Evolutionary conservation across 1,140 invertebrate species (phyloP).

Genomic region (Drosophila serrata): DNA sequence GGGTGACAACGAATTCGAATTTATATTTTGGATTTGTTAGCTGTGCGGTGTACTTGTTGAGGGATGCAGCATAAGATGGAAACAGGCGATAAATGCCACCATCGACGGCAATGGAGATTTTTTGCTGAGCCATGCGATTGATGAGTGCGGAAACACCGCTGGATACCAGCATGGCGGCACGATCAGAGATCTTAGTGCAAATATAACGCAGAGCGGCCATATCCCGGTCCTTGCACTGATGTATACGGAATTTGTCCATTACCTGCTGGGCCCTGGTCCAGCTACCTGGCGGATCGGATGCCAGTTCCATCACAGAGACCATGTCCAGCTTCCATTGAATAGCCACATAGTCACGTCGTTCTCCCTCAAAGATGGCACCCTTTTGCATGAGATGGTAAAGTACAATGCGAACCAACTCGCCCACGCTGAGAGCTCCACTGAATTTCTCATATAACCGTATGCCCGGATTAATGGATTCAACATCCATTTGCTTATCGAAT

Average conservation of each 20-base stretch:
- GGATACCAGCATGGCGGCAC: constrained; percentile 96
- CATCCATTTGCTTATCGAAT: constrained; percentile 94
- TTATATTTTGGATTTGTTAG: constrained; percentile 18
- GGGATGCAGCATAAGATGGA: constrained; percentile 86
- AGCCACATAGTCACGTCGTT: constrained; percentile 47
- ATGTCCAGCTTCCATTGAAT: constrained; percentile 90
- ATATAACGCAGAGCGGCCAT: constrained; percentile 95
- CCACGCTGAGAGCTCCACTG: constrained; percentile 96
- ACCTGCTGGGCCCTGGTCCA: constrained; percentile 94
- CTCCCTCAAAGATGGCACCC: constrained; percentile 46
- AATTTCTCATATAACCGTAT: constrained; percentile 96
- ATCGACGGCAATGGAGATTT: constrained; percentile 97
- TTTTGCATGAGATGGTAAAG: constrained; percentile 46
- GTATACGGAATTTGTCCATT: constrained; percentile 93
- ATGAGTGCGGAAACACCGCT: constrained; percentile 93
- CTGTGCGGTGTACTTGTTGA: constrained; percentile 27
- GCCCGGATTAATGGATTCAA: constrained; percentile 91
- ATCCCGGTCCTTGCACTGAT: constrained; percentile 92
- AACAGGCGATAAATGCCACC: constrained; percentile 99
- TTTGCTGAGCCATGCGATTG: constrained; percentile 93
- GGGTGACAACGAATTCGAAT: constrained; percentile 48
- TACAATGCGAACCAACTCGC: constrained; percentile 90
- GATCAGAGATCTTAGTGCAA: constrained; percentile 94
- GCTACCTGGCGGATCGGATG: constrained; percentile 91
- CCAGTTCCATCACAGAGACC: constrained; percentile 98